A percentile compares a stretch with the other conserved stretches of the same genome.
Evolutionary conservation across 1,140 invertebrate species (phyloP).

Genomic region (Hesperophylax magnus): DNA sequence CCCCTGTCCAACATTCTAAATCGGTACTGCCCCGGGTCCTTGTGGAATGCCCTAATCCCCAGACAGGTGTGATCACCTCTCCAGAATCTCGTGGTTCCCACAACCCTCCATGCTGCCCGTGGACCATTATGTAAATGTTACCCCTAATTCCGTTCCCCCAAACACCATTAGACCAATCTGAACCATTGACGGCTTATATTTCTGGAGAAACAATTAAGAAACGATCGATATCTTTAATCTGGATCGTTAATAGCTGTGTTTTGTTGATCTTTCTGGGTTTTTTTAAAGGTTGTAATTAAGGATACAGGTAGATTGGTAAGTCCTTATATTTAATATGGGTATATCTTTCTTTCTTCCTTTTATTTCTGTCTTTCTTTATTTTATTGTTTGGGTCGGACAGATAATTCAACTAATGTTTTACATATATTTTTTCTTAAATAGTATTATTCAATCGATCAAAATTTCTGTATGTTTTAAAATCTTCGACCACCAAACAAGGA

Average conservation of each 20-base stretch:
- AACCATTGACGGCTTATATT: not conserved
- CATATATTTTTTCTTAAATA: too few species aligned
- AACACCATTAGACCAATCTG: slow-evolving; percentile 4
- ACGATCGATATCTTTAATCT: slow-evolving; percentile 1
- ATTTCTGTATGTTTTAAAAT: too few species aligned
- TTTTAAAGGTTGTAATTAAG: too few species aligned
- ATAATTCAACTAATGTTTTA: too few species aligned
- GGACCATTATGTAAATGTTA: slow-evolving; percentile 33
- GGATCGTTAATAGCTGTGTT: slow-evolving; percentile 7
- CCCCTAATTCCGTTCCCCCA: slow-evolving; percentile 8
- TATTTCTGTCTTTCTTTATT: too few species aligned
- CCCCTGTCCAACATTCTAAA: slow-evolving; percentile 10
- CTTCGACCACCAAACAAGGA: too few species aligned
- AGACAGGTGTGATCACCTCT: slow-evolving; percentile 27
- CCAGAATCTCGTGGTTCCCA: not conserved
- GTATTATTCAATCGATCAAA: too few species aligned
- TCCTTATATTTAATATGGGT: too few species aligned
- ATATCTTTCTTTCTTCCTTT: too few species aligned
- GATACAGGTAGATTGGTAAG: too few species aligned
- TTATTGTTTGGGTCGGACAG: too few species aligned
- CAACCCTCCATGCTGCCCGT: slow-evolving; percentile 5
- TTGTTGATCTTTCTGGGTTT: not conserved
- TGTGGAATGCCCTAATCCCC: slow-evolving; percentile 28
- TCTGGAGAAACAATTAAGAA: slow-evolving; percentile 25
- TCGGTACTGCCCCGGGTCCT: not conserved